Percentiles rank a stretch among this genome's conserved stretches.
Conservation (phyloP, 1,140 invertebrate species). For the Magallana angulata region DNA sequence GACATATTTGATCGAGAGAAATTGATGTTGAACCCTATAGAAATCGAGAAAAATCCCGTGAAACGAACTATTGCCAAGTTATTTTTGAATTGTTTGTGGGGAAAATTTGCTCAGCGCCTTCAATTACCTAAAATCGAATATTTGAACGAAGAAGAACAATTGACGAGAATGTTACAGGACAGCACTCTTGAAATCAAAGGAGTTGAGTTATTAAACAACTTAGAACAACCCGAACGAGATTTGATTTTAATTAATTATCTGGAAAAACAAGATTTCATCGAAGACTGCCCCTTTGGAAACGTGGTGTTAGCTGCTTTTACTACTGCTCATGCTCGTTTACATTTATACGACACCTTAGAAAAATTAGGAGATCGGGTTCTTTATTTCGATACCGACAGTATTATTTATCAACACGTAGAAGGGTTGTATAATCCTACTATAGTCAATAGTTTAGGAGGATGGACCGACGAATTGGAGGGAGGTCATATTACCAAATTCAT, state of each 20-base stretch:
- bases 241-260: neutral
- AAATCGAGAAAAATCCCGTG: conserved; percentile 75
- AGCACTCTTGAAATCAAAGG: neutral
- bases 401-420: conserved; percentile 48
- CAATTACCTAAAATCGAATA: conserved; percentile 37
- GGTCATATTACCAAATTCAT: conserved; percentile 32
- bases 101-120: conserved; percentile 40
- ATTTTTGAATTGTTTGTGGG: conserved; percentile 58
- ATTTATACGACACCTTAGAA: conserved; percentile 76
- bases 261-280: neutral
- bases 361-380: conserved; percentile 69
- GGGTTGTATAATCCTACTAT: neutral
- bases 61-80: conserved; percentile 63
- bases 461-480: conserved; percentile 36
- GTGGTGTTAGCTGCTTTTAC: conserved; percentile 76
- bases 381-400: conserved; percentile 79
- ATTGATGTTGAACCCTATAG: conserved; percentile 69
- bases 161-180: neutral
- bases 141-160: neutral
- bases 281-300: conserved; percentile 56
- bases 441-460: neutral
- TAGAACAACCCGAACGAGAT: neutral
- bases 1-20: conserved; percentile 68
- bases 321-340: conserved; percentile 77
- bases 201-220: neutral